Evolutionary conservation across 2,888 invertebrate species (phyloP).

Genomic region (Amiota communis): DNA sequence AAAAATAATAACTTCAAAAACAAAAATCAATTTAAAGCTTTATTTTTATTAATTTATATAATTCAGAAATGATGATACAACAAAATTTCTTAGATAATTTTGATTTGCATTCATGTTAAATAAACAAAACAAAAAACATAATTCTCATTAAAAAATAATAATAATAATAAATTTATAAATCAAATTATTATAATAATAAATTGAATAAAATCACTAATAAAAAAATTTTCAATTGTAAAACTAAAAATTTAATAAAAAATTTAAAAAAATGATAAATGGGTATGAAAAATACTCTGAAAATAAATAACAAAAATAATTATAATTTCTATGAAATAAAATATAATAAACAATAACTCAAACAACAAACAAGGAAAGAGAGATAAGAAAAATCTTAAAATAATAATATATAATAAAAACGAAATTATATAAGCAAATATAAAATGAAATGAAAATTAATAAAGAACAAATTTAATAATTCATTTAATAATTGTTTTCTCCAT

Average conservation of each 20-base stretch:
- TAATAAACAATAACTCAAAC: no score
- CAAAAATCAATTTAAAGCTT: neutral
- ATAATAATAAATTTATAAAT: slow-evolving; percentile 20
- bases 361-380: slow-evolving; percentile 38
- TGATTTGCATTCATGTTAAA: slow-evolving; percentile 9
- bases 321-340: slow-evolving; percentile 66
- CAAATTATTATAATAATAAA: slow-evolving; percentile 4
- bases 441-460: slow-evolving; percentile 55
- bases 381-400: slow-evolving; percentile 34
- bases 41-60: slow-evolving; percentile 55
- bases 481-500: slow-evolving; percentile 28
- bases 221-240: slow-evolving; percentile 21
- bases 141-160: slow-evolving; percentile 42
- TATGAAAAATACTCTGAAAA: slow-evolving; percentile 33
- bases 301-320: slow-evolving; percentile 54
- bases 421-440: slow-evolving; percentile 46
- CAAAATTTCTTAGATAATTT: neutral
- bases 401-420: slow-evolving; percentile 44
- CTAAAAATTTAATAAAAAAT: slow-evolving; percentile 39
- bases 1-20: neutral
- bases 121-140: slow-evolving; percentile 38
- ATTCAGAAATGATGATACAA: slow-evolving; percentile 36
- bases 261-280: slow-evolving; percentile 11
- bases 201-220: slow-evolving; percentile 40
- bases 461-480: slow-evolving; percentile 56